Percentiles rank a stretch among this genome's conserved stretches.
Evolutionary conservation across 2,113 vertebrate species (phyloP).

Genomic region (Prietella phreatophila): DNA sequence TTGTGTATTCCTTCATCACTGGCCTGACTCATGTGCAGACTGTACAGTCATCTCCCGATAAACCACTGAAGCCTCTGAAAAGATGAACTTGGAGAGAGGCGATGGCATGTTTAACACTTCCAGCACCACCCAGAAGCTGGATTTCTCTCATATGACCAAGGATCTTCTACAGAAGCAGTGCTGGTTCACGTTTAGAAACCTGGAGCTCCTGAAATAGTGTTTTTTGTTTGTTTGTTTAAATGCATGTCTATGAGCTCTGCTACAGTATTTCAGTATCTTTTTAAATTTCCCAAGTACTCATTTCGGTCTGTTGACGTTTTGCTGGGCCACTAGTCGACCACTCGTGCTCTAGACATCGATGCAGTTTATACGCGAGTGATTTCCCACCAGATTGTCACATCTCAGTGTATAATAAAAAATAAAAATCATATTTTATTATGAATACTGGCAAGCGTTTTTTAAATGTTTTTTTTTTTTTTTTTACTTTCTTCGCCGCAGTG

Average conservation of each 20-base stretch:
- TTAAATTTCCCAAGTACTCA: too few relatives aligned
- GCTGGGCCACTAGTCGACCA: too few relatives aligned
- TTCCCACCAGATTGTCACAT: background rate
- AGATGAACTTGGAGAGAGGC: background rate
- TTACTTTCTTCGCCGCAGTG: background rate
- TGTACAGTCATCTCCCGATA: background rate
- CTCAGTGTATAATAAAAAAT: background rate
- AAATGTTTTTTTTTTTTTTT: background rate
- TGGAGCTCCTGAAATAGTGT: too few relatives aligned
- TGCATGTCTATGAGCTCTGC: too few relatives aligned
- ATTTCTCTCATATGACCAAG: too few relatives aligned
- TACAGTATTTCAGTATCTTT: too few relatives aligned
- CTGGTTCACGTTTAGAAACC: too few relatives aligned
- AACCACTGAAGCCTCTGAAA: background rate
- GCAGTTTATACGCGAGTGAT: background rate
- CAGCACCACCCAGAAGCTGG: too few relatives aligned
- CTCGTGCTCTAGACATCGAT: too few relatives aligned
- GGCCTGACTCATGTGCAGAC: background rate
- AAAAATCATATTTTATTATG: background rate
- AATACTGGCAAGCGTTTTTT: background rate
- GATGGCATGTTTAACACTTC: background rate
- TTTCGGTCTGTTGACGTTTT: too few relatives aligned
- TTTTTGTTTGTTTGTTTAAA: too few relatives aligned
- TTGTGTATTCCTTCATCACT: slow-evolving; percentile 23
- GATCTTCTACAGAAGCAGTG: too few relatives aligned